Conservation (phyloP, 2,797 vertebrate genomes). For the Neosalanx taihuensis region DNA sequence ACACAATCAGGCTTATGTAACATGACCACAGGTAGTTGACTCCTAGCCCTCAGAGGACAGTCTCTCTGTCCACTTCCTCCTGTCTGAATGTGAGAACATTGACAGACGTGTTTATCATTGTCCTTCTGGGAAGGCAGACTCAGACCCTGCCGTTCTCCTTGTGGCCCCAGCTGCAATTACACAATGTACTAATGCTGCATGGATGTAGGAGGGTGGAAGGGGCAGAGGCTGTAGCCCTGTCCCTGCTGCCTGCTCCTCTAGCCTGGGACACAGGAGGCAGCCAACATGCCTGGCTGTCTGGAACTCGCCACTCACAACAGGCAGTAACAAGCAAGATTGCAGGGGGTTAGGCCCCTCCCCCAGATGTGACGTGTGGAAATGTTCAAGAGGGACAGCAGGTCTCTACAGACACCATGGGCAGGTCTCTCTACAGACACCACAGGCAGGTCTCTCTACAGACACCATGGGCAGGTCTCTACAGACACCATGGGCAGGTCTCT, state of each 20-base stretch:
- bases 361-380: too few species aligned
- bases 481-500: constrained; percentile 35
- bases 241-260: neutral
- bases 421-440: neutral
- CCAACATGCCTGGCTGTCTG: neutral
- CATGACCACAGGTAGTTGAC: constrained; percentile 44
- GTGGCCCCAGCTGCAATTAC: constrained; percentile 36
- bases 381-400: constrained; percentile 1
- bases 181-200: constrained; percentile 49
- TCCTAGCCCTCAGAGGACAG: constrained; percentile 46
- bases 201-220: constrained; percentile 23
- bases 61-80: constrained; percentile 39
- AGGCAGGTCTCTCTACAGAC: constrained; percentile 1
- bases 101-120: constrained; percentile 60
- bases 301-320: neutral
- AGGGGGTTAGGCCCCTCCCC: constrained; percentile 9
- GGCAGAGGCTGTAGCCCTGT: neutral
- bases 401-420: constrained; percentile 9
- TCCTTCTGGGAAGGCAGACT: constrained; percentile 53
- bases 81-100: constrained; percentile 54
- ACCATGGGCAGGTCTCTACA: neutral
- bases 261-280: neutral
- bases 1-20: neutral
- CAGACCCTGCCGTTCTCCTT: constrained; percentile 36
- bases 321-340: constrained; percentile 39